A percentile compares a stretch with the other conserved stretches of the same genome.
These are phyloP conservation scores for Piezodorus guildinii DNA, from an alignment of 1,140 invertebrate genomes.

Conservation along the genomic window DNA sequence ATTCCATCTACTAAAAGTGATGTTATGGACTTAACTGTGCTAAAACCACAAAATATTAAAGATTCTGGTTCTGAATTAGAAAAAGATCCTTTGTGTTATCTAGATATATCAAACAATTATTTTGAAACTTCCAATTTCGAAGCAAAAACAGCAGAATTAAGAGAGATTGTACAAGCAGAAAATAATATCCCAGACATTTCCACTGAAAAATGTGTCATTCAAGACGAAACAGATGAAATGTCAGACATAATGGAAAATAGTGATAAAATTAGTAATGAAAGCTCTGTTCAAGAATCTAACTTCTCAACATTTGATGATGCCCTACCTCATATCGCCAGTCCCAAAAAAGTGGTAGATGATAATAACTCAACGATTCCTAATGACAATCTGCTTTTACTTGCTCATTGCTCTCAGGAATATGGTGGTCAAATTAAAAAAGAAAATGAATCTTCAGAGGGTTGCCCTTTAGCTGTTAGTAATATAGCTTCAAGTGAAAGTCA, in stretches of 20 bases:
- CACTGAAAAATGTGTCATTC: not conserved
- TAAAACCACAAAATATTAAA: not conserved
- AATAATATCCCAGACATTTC: not conserved
- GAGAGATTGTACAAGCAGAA: not conserved
- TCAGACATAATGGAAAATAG: too few relatives aligned
- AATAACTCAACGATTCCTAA: not conserved
- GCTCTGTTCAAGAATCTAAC: not conserved
- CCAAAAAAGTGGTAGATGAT: not conserved
- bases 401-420: constrained; percentile 10
- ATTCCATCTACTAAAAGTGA: not conserved
- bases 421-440: not conserved
- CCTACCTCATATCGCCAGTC: not conserved
- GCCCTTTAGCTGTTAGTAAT: too few relatives aligned
- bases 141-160: not conserved
- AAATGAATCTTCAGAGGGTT: too few relatives aligned
- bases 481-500: too few relatives aligned
- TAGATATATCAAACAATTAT: constrained; percentile 6
- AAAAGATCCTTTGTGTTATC: not conserved
- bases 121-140: not conserved
- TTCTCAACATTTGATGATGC: not conserved
- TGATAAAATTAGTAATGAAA: not conserved
- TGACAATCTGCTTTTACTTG: constrained; percentile 2
- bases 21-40: not conserved
- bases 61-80: not conserved
- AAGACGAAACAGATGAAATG: not conserved